Evolutionary conservation across 2,797 vertebrate species (phyloP), one percentile per base, ranked within the genome.

Genomic region (Masticophis lateralis): DNA sequence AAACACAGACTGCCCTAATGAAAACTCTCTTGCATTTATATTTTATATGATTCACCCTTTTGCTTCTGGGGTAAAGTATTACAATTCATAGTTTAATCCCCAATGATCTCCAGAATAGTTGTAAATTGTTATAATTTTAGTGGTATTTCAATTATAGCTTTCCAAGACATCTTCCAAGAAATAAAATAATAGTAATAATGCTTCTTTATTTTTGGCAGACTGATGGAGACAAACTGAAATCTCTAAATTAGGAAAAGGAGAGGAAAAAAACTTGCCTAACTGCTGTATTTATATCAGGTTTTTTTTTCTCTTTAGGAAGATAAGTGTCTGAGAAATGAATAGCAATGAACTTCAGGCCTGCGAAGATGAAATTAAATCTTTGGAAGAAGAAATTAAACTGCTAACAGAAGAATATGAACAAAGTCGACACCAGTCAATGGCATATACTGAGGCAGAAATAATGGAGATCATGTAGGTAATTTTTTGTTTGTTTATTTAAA

Each of bases 381-480:
- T 99, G 18, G 97, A 98, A 92, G 97, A 97, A 92, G 98, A 99
- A 96, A 98, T 99, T 53, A 60, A 94, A 56, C 83, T 79, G 0
- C 91, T 98, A 94, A 86, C 97, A 93, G 86, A 94, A 25, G 96
- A 98, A 53, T 96, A 96, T 89, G 95, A 98, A 91, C 95, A 97
- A 0, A 66, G 53, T 56, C 91, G 93, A 47, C 96, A 96, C 27
- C 96, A 97, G 90, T 93, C 97, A 28, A 90, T 93, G 0, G 94
- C 97, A 18, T 94, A 97, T 86, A 97, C 98, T 66, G 95, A 95
- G 4, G 94, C 96, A 95, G 93, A 96, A n/a, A 94, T 98, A 95
- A 91, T 96, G 22, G 92, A 94, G 1, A 92, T 98, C 53, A 69
- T 98, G 98, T 99, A 95, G 93, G 98, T 91, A 9, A 56, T 89